Evolutionary conservation across 2,797 vertebrate species (phyloP).

Genomic region (Florisuga fusca): DNA sequence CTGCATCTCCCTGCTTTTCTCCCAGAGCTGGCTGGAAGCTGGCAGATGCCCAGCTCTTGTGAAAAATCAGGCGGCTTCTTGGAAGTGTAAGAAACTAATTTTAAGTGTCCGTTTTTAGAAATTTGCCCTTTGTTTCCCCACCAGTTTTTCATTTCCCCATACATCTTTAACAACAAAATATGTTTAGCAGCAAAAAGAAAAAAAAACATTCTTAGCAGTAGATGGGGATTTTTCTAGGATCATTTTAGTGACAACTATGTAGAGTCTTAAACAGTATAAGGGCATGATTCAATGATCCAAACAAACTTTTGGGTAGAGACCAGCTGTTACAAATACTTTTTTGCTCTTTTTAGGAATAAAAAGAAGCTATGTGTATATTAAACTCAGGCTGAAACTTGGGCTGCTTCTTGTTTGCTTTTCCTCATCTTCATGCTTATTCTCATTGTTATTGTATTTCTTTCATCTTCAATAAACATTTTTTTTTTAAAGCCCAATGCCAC

Average conservation of each 20-base stretch:
- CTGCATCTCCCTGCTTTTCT: neutral
- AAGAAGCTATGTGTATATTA: constrained; percentile 40
- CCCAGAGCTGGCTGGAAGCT: neutral
- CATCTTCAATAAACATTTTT: constrained; percentile 68
- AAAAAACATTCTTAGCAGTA: neutral
- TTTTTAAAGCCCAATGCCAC: neutral
- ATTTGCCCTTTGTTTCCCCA: constrained; percentile 20
- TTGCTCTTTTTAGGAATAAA: constrained; percentile 70
- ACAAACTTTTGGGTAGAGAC: constrained; percentile 53
- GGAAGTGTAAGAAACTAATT: neutral
- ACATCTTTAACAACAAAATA: constrained; percentile 25
- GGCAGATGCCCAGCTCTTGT: neutral
- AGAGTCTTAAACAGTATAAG: constrained; percentile 1
- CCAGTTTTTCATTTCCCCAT: neutral
- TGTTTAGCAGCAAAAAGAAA: constrained; percentile 17
- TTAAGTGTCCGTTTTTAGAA: constrained; percentile 17
- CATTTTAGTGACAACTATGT: constrained; percentile 6
- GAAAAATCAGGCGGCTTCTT: neutral
- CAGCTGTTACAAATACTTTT: constrained; percentile 40
- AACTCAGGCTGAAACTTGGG: constrained; percentile 32
- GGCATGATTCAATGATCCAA: constrained; percentile 18
- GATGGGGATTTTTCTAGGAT: constrained; percentile 37
- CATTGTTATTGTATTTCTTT: constrained; percentile 68
- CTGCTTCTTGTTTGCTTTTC: constrained; percentile 53
- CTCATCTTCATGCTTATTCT: constrained; percentile 49